Conservation (phyloP, 2,113 vertebrate species). For the Aythya baeri region DNA sequence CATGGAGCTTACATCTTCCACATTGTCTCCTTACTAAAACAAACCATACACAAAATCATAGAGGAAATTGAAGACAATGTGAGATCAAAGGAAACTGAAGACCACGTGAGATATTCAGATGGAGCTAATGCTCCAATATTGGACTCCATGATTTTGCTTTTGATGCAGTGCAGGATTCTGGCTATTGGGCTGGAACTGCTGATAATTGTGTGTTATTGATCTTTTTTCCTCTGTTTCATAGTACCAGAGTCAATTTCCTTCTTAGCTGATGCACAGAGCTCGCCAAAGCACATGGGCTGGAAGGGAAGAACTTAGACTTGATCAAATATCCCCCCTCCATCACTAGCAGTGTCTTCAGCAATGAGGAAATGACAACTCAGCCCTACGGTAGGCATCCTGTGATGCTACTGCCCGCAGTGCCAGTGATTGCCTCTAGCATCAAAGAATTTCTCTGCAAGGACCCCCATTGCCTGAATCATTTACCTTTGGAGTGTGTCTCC, state of each 20-base stretch:
- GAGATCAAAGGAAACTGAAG: neutral
- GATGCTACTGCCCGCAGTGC: neutral
- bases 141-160: neutral
- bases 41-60: neutral
- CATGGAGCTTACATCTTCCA: neutral
- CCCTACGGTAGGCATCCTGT: neutral
- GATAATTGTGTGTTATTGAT: constrained; percentile 1
- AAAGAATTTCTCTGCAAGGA: neutral
- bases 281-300: neutral
- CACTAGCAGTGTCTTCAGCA: neutral
- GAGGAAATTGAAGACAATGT: neutral
- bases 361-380: neutral
- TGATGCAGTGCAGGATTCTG: neutral
- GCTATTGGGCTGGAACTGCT: neutral
- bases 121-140: neutral
- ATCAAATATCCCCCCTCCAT: neutral
- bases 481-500: neutral
- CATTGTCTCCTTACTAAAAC: neutral
- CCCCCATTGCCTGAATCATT: neutral
- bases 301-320: neutral
- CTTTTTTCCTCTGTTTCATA: neutral
- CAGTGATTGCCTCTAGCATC: neutral
- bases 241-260: neutral
- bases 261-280: neutral
- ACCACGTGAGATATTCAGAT: neutral